A percentile compares a stretch with the other conserved stretches of the same genome.
Evolutionary conservation across 2,113 vertebrate species (phyloP).

Genomic region (Podocnemis expansa): DNA sequence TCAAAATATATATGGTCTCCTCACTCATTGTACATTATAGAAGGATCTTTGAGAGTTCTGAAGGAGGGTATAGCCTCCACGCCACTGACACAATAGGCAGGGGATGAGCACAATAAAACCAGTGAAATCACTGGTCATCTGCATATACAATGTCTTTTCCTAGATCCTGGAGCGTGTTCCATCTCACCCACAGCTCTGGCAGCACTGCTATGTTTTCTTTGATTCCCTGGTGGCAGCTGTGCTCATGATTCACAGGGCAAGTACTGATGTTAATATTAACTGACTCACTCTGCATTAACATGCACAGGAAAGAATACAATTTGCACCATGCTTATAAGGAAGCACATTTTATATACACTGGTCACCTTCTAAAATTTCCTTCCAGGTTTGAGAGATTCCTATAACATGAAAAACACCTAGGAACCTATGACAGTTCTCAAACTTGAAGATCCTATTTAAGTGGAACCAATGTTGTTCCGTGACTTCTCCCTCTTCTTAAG

Average conservation of each 20-base stretch:
- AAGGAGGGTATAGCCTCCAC: not conserved
- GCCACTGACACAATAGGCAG: not conserved
- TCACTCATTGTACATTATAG: not conserved
- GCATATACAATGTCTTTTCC: not conserved
- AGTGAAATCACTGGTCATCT: not conserved
- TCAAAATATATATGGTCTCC: not conserved
- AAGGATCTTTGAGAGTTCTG: not conserved
- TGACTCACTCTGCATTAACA: not conserved
- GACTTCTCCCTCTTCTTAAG: no score
- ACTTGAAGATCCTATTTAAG: no score
- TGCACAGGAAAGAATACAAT: not conserved
- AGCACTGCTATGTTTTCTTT: not conserved
- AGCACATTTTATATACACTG: not conserved
- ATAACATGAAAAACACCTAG: not conserved
- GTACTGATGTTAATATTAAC: not conserved
- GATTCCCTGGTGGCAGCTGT: not conserved
- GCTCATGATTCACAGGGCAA: not conserved
- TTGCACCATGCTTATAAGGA: not conserved
- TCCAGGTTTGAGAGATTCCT: not conserved
- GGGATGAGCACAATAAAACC: not conserved
- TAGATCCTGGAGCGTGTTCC: not conserved
- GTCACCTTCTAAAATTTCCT: not conserved
- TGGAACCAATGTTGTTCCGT: no score
- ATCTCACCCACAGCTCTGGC: not conserved
- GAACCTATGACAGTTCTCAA: no score